Evolutionary conservation across 2,888 invertebrate species (phyloP), one percentile per base, ranked within the genome.

Genomic region (Macrosoma leucophasiata): DNA sequence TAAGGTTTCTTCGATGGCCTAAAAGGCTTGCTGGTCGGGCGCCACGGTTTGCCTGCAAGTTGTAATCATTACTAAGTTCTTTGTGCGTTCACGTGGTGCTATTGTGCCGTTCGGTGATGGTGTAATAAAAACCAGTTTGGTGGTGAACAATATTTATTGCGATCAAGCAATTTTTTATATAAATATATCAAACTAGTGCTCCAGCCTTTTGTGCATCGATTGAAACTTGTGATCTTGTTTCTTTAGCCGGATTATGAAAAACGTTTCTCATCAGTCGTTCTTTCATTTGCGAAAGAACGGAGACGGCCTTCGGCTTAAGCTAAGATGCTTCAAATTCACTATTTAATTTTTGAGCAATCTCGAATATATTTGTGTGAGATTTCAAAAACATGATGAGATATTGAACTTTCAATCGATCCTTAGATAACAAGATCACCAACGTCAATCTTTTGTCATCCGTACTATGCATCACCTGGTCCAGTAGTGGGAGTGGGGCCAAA

Each of bases 61-160:
- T 71, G 69, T 69, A 81, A 75, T 71, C 41, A 70, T 63, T 64
- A 73, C 72, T 78, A 68, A 74, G 63, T 68, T 68, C 61, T 61
- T 57, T 62, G 65, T 60, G 63, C 63, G 62, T 66, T 58, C 37
- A 41, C 45, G 44, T 38, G 29, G 52, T 55, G 53, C 52, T 44
- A 45, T 56, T 46, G 79, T 79, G 81, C 79, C 68, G 70, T 56
- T 62, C 76, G 77, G 77, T 73, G 70, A 75, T 81, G 82, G 81
- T 79, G 81, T 78, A 84, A 81, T 79, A 79, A 79, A 84, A 81
- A 82, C 79, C 82, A 30, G 73, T 71, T 82, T 69, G 66, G 62
- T 67, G 54, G 74, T 78, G 76, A 68, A 78, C 59, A 77, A 66
- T 62, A 64, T 81, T 82, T 82, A 82, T 82, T 82, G 81, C 75